Percentiles rank a stretch among this genome's conserved stretches.
Evolutionary conservation across 2,888 invertebrate species (phyloP).

Genomic region (Alviniconcha strummeri): DNA sequence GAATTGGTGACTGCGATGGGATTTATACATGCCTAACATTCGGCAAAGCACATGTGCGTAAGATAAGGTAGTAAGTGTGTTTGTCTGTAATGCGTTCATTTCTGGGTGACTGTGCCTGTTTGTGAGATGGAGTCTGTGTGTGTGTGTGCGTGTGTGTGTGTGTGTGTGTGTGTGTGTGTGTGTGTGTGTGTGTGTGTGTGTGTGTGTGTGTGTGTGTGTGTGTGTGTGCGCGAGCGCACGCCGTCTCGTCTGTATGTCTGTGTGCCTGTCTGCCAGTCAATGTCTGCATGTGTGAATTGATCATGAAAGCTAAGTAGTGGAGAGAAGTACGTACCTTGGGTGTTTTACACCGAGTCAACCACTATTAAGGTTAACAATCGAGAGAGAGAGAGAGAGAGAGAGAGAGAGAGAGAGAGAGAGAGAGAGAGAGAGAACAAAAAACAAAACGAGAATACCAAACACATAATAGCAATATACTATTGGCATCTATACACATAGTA

Average conservation of each 20-base stretch:
- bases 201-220: constrained; percentile 9
- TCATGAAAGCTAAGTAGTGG: no score
- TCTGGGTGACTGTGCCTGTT: no score
- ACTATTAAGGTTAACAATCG: not conserved
- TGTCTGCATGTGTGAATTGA: no score
- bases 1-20: no score
- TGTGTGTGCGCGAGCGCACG: not conserved
- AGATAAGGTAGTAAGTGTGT: no score
- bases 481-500: no score
- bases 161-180: not conserved
- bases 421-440: not conserved
- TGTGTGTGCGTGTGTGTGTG: not conserved
- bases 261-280: not conserved
- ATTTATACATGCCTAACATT: no score
- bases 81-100: no score
- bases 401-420: constrained; percentile 20
- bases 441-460: not conserved
- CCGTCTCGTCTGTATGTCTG: not conserved
- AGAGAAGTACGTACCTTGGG: no score
- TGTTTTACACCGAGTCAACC: no score
- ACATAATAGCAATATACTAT: not conserved
- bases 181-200: not conserved
- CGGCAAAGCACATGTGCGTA: no score
- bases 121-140: not conserved
- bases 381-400: constrained; percentile 11